Conservation (phyloP, 2,888 invertebrate genomes). For the Seira musarum region DNA sequence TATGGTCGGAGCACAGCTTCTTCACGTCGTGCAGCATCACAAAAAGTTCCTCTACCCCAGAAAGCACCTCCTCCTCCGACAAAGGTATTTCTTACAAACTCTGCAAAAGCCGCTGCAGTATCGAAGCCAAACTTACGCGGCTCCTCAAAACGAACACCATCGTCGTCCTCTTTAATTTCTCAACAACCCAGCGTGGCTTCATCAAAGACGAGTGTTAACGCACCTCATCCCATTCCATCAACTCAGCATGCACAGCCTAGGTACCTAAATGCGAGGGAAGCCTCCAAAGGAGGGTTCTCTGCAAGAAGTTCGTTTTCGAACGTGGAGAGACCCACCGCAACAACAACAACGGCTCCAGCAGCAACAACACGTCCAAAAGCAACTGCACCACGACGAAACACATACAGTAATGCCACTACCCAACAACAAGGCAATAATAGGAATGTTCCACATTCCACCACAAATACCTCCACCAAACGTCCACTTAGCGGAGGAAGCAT, state of each 20-base stretch:
- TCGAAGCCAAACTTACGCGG: slow-evolving; percentile 63
- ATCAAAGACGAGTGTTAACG: slow-evolving; percentile 31
- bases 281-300: slow-evolving; percentile 48
- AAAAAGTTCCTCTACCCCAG: slow-evolving; percentile 14
- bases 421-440: slow-evolving; percentile 29
- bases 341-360: slow-evolving; percentile 1
- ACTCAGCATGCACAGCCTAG: slow-evolving; percentile 13
- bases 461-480: slow-evolving; percentile 40
- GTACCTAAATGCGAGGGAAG: slow-evolving; percentile 36
- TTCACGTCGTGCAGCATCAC: not conserved
- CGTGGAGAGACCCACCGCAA: slow-evolving; percentile 50
- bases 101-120: slow-evolving; percentile 68
- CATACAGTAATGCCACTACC: slow-evolving; percentile 35
- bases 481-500: slow-evolving; percentile 36
- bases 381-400: slow-evolving; percentile 45
- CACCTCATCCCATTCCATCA: not conserved
- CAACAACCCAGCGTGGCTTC: slow-evolving; percentile 39
- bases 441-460: slow-evolving; percentile 14
- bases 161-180: slow-evolving; percentile 49
- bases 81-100: slow-evolving; percentile 66
- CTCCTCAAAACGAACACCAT: slow-evolving; percentile 46
- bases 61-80: slow-evolving; percentile 41
- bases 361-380: slow-evolving; percentile 36
- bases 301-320: slow-evolving; percentile 60
- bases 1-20: slow-evolving; percentile 29